Percentiles rank a stretch among this genome's conserved stretches.
These are phyloP conservation scores for Scaptomyza cyrtandrae DNA, from an alignment of 2,888 invertebrate genomes.

Conservation along the genomic window DNA sequence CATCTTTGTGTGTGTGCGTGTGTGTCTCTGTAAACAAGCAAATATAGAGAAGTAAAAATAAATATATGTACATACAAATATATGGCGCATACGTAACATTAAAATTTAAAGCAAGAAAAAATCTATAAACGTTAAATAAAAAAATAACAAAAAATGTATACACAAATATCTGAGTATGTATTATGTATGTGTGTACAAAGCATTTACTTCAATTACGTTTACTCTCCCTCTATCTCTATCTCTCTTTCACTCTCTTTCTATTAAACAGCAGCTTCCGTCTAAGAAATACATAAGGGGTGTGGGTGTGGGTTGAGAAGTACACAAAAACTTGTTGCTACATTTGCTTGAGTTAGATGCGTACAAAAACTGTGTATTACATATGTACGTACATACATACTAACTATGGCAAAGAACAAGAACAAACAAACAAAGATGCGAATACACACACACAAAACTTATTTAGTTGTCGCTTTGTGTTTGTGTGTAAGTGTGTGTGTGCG, in stretches of 20 bases:
- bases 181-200: neutral
- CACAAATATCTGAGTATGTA: constrained; percentile 6
- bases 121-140: constrained; percentile 8
- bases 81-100: constrained; percentile 35
- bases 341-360: constrained; percentile 9
- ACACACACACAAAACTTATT: constrained; percentile 4
- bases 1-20: neutral
- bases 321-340: constrained; percentile 49
- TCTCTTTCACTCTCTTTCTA: neutral
- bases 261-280: neutral
- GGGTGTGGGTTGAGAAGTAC: neutral
- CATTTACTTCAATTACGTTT: constrained; percentile 16
- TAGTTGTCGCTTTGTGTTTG: neutral
- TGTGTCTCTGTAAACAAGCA: constrained; percentile 13
- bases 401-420: constrained; percentile 13
- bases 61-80: neutral
- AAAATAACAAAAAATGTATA: constrained; percentile 8
- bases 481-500: constrained; percentile 5
- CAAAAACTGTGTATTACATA: constrained; percentile 18
- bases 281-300: neutral
- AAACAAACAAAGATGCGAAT: neutral
- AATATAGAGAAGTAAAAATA: constrained; percentile 14
- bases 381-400: neutral
- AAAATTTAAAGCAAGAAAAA: constrained; percentile 35
- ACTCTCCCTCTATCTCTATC: neutral